A percentile compares a stretch with the other conserved stretches of the same genome.
Conservation (phyloP, 1,140 invertebrate genomes). For the Chlorops oryzae region DNA sequence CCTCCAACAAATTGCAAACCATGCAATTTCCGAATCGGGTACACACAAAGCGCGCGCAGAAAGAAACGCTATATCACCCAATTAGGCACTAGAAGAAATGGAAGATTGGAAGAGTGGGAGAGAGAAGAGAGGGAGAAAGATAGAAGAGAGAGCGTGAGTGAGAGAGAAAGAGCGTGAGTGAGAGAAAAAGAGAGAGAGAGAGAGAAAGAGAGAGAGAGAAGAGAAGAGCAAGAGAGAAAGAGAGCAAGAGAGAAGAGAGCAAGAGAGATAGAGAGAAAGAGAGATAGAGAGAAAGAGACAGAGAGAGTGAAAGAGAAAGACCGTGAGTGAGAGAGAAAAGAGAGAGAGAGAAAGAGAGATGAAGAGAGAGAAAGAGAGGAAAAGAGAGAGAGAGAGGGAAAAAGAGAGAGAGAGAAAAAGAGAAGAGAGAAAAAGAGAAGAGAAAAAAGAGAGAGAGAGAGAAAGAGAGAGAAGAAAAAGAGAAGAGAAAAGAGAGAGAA, state of each 20-base stretch:
- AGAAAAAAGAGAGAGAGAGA: background rate
- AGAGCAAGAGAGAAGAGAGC: background rate
- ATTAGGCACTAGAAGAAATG: too few relatives aligned
- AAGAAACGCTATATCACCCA: too few relatives aligned
- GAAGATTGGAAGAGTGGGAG: too few relatives aligned
- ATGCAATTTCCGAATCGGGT: too few relatives aligned
- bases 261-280: background rate
- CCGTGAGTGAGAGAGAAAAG: background rate
- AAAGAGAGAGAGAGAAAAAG: background rate
- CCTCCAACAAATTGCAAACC: too few relatives aligned
- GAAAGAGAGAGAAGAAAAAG: background rate
- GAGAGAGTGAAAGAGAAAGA: background rate
- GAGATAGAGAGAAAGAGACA: background rate
- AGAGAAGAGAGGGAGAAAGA: too few relatives aligned
- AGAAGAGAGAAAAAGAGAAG: background rate
- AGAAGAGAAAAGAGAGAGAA: too few relatives aligned
- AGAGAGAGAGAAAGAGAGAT: background rate
- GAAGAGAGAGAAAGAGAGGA: background rate
- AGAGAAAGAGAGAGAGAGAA: background rate
- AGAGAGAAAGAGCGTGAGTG: background rate
- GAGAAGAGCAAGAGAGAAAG: background rate
- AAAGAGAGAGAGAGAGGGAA: background rate
- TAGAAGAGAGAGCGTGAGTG: background rate
- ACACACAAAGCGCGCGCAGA: too few relatives aligned
- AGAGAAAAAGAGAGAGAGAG: background rate